Evolutionary conservation across 2,797 vertebrate species (phyloP), one percentile per base, ranked within the genome.

Genomic region (Falco rusticolus): DNA sequence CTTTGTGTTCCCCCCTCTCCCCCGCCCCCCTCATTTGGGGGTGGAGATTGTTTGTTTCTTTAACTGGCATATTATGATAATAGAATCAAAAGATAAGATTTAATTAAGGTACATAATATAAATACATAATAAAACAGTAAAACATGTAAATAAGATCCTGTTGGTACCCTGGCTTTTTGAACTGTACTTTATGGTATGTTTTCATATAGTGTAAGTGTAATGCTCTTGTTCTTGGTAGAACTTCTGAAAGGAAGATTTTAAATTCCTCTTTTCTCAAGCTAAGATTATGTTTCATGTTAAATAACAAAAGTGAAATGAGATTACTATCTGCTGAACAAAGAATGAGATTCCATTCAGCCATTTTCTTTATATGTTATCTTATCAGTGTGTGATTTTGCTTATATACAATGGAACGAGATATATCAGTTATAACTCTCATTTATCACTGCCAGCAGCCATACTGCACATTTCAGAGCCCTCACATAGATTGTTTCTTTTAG

Each of bases 51-150:
- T 91, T 96, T 95, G 89, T 95, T 96, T 96, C 78, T 93, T 87
- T 95, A 94, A 94, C 95, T 94, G 84, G 50, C 65, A 28, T 95
- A 90, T 94, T 96, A 95, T 95, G 91, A 75, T 95, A 95, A 94
- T 94, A 89, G 90, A 90, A 93, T 77, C 37, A 60, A 87, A 83
- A 90, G 94, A 97, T 96, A 96, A 96, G 95, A 96, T 97, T 93
- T 94, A 95, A 96, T 97, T 93, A 91, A 90, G 50, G 57, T 93
- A 84, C 57, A 50, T 91, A 87, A 66, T 72, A 77, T 88, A 93
- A 95, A 95, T 94, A 80, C 78, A 95, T 87, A 95, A 94, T 94
- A 95, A 87, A 96, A 53, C 64, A 80, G 71, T 92, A 80, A 92
- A 89, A 71, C 69, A 66, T 85, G 31, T 93, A 96, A 95, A 95